These are phyloP conservation scores for Cryptotis parvus DNA, from an alignment of 2,113 vertebrate genomes.

Conservation along the genomic window DNA sequence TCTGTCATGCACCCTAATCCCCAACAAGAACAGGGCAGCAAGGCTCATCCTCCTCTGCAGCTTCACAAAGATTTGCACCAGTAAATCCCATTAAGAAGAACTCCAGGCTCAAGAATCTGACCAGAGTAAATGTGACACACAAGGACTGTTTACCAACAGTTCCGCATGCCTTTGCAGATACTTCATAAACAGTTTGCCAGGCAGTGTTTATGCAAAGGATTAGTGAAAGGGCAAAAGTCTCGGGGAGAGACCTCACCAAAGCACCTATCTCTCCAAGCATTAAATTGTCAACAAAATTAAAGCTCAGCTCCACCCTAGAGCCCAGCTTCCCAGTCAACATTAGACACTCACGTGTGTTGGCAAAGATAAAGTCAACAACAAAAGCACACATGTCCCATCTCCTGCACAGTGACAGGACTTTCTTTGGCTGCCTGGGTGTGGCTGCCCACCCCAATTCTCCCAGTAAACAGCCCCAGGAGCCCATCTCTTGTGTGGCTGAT, in stretches of 20 bases:
- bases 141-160: slow-evolving; percentile 69
- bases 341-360: slow-evolving; percentile 65
- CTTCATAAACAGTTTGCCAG: slow-evolving; percentile 54
- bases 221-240: slow-evolving; percentile 72
- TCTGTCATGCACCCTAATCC: slow-evolving; percentile 40
- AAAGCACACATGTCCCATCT: slow-evolving; percentile 65
- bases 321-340: slow-evolving; percentile 58
- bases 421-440: background rate
- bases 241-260: slow-evolving; percentile 52
- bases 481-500: slow-evolving; percentile 10
- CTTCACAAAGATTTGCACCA: slow-evolving; percentile 39
- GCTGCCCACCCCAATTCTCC: slow-evolving; percentile 43
- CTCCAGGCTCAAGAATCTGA: background rate
- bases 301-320: slow-evolving; percentile 67
- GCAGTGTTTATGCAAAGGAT: slow-evolving; percentile 74
- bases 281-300: slow-evolving; percentile 75
- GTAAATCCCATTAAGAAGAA: slow-evolving; percentile 53
- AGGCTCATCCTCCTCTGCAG: background rate
- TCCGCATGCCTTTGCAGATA: slow-evolving; percentile 64
- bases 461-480: background rate
- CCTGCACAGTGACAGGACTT: slow-evolving; percentile 27
- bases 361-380: slow-evolving; percentile 75
- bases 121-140: slow-evolving; percentile 52
- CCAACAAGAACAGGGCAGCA: background rate
- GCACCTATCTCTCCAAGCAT: slow-evolving; percentile 59